phyloP scores from a whole-genome alignment of 92 coral and sea anemone genomes.

The Scolanthus callimorphus region DNA sequence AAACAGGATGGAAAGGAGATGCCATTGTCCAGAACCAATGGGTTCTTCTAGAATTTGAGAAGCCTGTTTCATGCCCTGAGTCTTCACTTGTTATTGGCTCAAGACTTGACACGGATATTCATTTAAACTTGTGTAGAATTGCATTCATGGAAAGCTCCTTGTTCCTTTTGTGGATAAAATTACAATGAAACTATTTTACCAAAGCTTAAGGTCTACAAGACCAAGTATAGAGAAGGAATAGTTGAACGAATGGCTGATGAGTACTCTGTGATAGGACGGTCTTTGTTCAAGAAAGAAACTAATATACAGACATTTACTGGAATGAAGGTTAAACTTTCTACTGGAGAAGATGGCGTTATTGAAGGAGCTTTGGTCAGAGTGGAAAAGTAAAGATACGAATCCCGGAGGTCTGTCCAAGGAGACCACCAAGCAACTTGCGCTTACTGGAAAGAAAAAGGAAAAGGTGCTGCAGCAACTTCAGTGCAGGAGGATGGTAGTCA shows the following conservation, averaged over 20 bases:
- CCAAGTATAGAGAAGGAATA: slow-evolving; percentile 75
- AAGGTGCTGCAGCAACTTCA: slow-evolving; percentile 26
- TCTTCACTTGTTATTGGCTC: slow-evolving; percentile 92
- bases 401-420: slow-evolving; percentile 75
- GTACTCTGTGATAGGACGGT: slow-evolving; percentile 80
- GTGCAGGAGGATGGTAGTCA: slow-evolving; percentile 2
- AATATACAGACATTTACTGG: slow-evolving; percentile 81
- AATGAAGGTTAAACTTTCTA: slow-evolving; percentile 78
- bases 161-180: slow-evolving; percentile 67
- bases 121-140: slow-evolving; percentile 88
- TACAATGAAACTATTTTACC: slow-evolving; percentile 68
- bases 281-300: slow-evolving; percentile 94
- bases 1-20: slow-evolving; percentile 20
- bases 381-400: slow-evolving; percentile 93
- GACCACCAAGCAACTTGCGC: slow-evolving; percentile 52
- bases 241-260: slow-evolving; percentile 90
- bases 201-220: slow-evolving; percentile 76
- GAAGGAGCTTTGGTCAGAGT: slow-evolving; percentile 99
- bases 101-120: slow-evolving; percentile 93
- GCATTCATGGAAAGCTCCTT: slow-evolving; percentile 90
- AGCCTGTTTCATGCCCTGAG: slow-evolving; percentile 91
- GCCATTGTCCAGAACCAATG: slow-evolving; percentile 56
- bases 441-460: slow-evolving; percentile 80
- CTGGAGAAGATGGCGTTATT: slow-evolving; percentile 87
- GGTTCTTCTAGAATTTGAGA: slow-evolving; percentile 91